These are phyloP conservation scores for Lochmaea crataegi DNA, from an alignment of 2,888 invertebrate species.

Conservation along the genomic window DNA sequence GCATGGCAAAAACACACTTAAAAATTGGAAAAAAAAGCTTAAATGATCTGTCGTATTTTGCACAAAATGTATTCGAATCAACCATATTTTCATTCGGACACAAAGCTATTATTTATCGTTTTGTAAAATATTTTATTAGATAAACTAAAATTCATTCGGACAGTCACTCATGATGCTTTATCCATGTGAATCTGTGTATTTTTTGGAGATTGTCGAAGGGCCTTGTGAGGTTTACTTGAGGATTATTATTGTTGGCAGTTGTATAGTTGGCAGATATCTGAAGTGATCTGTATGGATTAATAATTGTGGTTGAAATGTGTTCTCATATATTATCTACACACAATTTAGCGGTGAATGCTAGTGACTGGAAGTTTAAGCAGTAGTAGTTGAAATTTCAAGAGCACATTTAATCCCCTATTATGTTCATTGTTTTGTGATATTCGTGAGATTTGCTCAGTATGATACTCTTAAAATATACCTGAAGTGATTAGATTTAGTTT, in stretches of 20 bases:
- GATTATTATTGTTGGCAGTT: not conserved
- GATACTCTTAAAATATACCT: not conserved
- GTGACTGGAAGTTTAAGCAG: not conserved
- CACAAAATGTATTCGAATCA: too few species aligned
- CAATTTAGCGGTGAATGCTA: not conserved
- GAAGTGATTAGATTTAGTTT: too few species aligned
- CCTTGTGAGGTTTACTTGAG: not conserved
- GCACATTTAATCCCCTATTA: not conserved
- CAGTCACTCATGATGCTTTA: too few species aligned
- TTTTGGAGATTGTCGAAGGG: not conserved
- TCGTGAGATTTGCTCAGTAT: not conserved
- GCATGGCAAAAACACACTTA: too few species aligned
- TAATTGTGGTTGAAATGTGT: not conserved
- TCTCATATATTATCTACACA: not conserved
- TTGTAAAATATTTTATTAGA: too few species aligned
- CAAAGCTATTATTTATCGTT: too few species aligned
- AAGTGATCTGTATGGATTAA: not conserved
- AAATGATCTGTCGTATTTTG: too few species aligned
- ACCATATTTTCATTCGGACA: too few species aligned
- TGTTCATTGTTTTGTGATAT: not conserved
- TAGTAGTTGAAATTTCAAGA: not conserved
- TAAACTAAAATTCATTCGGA: too few species aligned
- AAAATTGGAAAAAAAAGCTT: too few species aligned
- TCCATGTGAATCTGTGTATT: too few species aligned
- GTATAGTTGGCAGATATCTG: not conserved